Base-by-base conservation (phyloP, 1,140 invertebrate species). In the Ladona fulva region DNA sequence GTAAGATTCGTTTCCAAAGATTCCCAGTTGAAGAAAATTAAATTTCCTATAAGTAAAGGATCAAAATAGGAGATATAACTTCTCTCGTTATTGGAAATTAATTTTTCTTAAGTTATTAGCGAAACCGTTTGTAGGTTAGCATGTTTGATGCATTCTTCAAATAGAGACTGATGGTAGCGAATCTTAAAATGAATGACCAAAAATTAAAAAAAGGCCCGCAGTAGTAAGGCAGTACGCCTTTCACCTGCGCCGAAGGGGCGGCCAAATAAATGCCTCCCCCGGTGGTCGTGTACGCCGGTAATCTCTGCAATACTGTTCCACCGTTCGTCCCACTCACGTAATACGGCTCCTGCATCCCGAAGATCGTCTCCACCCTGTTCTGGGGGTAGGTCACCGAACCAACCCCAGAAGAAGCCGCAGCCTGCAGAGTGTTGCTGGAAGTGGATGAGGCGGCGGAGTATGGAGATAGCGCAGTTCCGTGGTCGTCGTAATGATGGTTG, bases 401-500 rank as follows among this genome's bases (percentile, higher is more conserved):
- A n/a, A 19, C 24, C 5, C 74, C 24, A 14, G 74, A 75, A 25
- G 24, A 14, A 19, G 74, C 24, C 3, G 29, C 10, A 8, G 7
- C 22, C 25, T 8, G 25, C 42, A 37, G n/a, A 59, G 52, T 59
- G 37, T 10, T 19, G 19, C 6, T 52, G 25, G 42, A 77, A 59
- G 74, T 75, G 24, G 74, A 25, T 1, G 52, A 66, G n/a, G 52
- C 52, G 16, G 52, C 52, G 12, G 52, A 66, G 12, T 66, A 66
- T 6, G 52, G 52, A 22, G 52, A 66, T 5, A 66, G 52, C 1
- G 52, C 14, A 12, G 16, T 22, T 66, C 52, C 52, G n/a, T 66
- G 52, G 52, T 66, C 52, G 52, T 66, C 52, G 52, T 66, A 66
- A 12, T 22, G 16, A 5, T 22, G 16, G 25, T 86, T 86, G 78